These are phyloP conservation scores for Apteryx mantelli DNA, from an alignment of 2,113 vertebrate species.

Conservation along the genomic window DNA sequence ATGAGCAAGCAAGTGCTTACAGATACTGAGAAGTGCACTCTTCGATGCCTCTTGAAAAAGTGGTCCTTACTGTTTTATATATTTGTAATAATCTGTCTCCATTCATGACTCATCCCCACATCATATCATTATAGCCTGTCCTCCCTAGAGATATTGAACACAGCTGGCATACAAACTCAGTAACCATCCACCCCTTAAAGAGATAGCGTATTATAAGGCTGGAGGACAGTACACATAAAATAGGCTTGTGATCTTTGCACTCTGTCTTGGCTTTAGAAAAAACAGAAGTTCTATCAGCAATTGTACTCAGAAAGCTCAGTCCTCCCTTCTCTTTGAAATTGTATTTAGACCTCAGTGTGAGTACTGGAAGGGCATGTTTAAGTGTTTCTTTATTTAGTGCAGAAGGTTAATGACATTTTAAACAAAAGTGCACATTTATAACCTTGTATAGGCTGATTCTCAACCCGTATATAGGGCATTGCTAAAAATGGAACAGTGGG, in stretches of 20 bases:
- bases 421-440: slow-evolving; percentile 50
- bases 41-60: slow-evolving; percentile 7
- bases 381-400: slow-evolving; percentile 55
- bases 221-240: slow-evolving; percentile 28
- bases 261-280: slow-evolving; percentile 44
- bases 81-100: slow-evolving; percentile 16
- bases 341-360: slow-evolving; percentile 42
- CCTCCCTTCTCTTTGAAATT: slow-evolving; percentile 49
- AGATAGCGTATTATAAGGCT: not conserved
- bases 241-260: slow-evolving; percentile 25
- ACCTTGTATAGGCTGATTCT: slow-evolving; percentile 28
- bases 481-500: slow-evolving; percentile 33
- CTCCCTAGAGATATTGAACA: slow-evolving; percentile 47
- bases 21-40: not conserved
- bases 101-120: slow-evolving; percentile 46
- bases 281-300: slow-evolving; percentile 20
- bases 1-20: not conserved
- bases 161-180: slow-evolving; percentile 53
- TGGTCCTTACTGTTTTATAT: not conserved
- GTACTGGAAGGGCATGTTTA: slow-evolving; percentile 34
- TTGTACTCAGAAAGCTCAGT: slow-evolving; percentile 25
- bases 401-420: slow-evolving; percentile 57
- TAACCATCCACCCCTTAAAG: slow-evolving; percentile 36
- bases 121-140: slow-evolving; percentile 36
- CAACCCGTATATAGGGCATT: slow-evolving; percentile 28